Percentiles rank a stretch among this genome's conserved stretches.
Evolutionary conservation across 1,140 invertebrate genomes (phyloP).

Genomic region (Micrasema longulum): DNA sequence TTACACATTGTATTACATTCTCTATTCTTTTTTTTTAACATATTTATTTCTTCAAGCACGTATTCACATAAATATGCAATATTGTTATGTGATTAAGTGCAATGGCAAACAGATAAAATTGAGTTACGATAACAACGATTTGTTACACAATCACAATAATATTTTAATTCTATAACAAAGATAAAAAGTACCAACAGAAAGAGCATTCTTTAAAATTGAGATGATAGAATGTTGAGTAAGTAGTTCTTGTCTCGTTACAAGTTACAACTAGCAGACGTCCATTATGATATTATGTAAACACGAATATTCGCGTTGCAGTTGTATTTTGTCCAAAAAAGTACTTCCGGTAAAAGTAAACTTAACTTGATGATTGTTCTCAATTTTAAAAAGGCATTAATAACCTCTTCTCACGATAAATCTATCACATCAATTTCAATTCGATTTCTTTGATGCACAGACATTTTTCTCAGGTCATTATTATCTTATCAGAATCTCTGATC

Average conservation of each 20-base stretch:
- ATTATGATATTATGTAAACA: conserved; percentile 27
- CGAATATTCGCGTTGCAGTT: conserved; percentile 32
- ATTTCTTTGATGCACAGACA: not conserved
- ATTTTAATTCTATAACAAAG: too few species aligned
- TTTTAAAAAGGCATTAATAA: conserved; percentile 11
- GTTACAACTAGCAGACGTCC: not conserved
- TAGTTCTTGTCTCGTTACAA: too few species aligned
- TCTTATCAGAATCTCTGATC: not conserved
- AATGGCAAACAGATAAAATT: too few species aligned
- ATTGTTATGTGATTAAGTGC: too few species aligned
- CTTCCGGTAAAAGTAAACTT: conserved; percentile 48
- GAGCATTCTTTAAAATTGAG: not conserved
- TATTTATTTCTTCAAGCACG: too few species aligned
- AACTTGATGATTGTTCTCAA: conserved; percentile 12
- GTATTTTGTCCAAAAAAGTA: conserved; percentile 36
- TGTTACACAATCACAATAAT: too few species aligned
- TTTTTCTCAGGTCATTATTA: not conserved
- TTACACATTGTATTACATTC: too few species aligned
- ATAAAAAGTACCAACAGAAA: conserved; percentile 5
- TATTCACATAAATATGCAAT: too few species aligned
- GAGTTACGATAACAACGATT: too few species aligned
- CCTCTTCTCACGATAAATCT: conserved; percentile 34
- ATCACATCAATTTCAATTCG: conserved; percentile 24
- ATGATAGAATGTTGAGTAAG: too few species aligned
- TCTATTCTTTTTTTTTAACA: too few species aligned